Evolutionary conservation across 2,113 vertebrate genomes (phyloP), one percentile per base, ranked within the genome.

Genomic region (Herpetotheres cachinnans): DNA sequence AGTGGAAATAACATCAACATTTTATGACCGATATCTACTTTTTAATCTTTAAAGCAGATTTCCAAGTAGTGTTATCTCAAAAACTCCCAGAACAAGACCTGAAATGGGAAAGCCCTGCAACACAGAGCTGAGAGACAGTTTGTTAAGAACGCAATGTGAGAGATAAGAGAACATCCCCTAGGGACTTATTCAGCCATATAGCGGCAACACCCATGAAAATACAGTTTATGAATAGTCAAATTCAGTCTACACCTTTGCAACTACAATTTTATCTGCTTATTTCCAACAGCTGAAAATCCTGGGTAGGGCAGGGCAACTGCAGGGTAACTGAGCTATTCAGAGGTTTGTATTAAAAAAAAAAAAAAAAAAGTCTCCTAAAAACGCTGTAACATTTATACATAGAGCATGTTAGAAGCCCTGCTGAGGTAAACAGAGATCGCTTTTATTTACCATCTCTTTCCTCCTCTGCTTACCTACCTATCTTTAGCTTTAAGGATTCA

Each of bases 391-490:
- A 5, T 18, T 40, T 42, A 27, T 18, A 66, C 10, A 21, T 2
- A 24, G 11, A 40, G 12, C 6, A 49, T 42, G 42, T 34, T 40
- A 84, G 74, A 88, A 74, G 29, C 20, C 44, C 87, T 25, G 13
- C 21, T 7, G 13, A 79, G 24, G 27, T 22, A 38, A 78, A 27
- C 3, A 47, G 22, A 78, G 7, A 65, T 7, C 0, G 0, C 16
- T 38, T 54, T 21, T 65, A 38, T 58, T 77, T 13, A 82, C 20
- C 8, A n/a, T 7, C 6, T 65, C 30, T 59, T 66, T 17, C 32
- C 22, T 42, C 20, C 13, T 54, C 70, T 70, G 20, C 25, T 69
- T 74, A 49, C 42, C 61, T 59, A 42, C 17, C 14, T 29, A 32
- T 11, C 56, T 70, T 42, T 4, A 54, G 13, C 7, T 7, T 36